Evolutionary conservation across 2,113 vertebrate genomes (phyloP), one percentile per base, ranked within the genome.

Genomic region (Synodontis membranacea): DNA sequence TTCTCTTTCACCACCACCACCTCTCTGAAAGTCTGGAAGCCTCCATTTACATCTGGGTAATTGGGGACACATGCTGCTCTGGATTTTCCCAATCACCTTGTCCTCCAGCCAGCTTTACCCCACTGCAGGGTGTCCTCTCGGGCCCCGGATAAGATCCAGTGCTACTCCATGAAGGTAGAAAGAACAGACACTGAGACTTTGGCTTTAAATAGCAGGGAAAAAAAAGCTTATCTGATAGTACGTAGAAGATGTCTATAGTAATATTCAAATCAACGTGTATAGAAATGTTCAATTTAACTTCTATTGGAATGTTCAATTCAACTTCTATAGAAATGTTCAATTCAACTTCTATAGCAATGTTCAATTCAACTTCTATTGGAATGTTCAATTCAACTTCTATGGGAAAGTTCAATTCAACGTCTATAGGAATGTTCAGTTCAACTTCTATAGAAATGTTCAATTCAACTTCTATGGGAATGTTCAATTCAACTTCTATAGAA

Each of bases 51-150:
- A 91, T 91, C 91, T 89, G 66, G 0, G 89, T 95, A 95, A 95
- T 94, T 93, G 91, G 92, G 94, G 94, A 95, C 94, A 95, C 88
- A 93, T 95, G 94, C 88, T 85, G 87, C 72, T 76, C 90, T 39
- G 68, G 88, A 83, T 87, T 91, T 92, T 89, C 86, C 89, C 85
- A 83, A 83, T 90, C 68, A 68, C 50, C 52, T 54, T 85, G 62
- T 84, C 31, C 75, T 82, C 42, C 66, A 64, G 83, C 76, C 86
- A 83, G 58, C 84, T 83, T 48, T 28, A 54, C 62, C 66, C 62
- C 82, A 86, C 82, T 86, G 44, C n/a, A 62, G 87, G 80, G 88
- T 83, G 83, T 88, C 86, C 90, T 90, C 88, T 94, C 92, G 93
- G 91, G 83, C 64, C 81, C 72, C 80, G 66, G 80, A 88, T 81